phyloP scores from a whole-genome alignment of 2,888 invertebrate genomes.

The Drosophila robusta region DNA sequence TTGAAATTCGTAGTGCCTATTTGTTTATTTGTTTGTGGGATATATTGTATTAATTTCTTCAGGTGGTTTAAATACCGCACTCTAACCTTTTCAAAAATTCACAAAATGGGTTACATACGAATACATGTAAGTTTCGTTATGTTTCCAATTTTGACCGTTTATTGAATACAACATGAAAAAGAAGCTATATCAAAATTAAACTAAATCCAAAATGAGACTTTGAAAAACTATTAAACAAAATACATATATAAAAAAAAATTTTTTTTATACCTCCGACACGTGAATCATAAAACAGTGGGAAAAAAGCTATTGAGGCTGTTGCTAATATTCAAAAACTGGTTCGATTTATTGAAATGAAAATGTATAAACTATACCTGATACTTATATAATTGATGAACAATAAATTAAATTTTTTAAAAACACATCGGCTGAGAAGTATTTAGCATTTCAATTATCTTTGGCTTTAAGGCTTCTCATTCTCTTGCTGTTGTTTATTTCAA shows the following conservation, averaged over 20 bases:
- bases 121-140: too few species aligned
- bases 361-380: background rate
- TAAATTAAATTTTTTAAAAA: background rate
- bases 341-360: background rate
- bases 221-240: background rate
- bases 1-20: background rate
- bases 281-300: background rate
- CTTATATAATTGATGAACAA: background rate
- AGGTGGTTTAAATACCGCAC: background rate
- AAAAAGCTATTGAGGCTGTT: background rate
- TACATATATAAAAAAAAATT: background rate
- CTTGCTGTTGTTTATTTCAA: background rate
- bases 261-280: background rate
- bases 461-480: constrained; percentile 7
- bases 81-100: background rate
- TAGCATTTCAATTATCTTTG: constrained; percentile 8
- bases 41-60: background rate
- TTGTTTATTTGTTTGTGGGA: background rate
- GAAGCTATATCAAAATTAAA: background rate
- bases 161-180: background rate
- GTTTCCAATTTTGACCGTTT: background rate
- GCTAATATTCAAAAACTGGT: background rate
- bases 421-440: background rate
- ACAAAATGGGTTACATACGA: background rate
- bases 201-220: background rate